Percentiles rank a stretch among this genome's conserved stretches.
phyloP scores from a whole-genome alignment of 2,113 vertebrate genomes.

The Bufo bufo region DNA sequence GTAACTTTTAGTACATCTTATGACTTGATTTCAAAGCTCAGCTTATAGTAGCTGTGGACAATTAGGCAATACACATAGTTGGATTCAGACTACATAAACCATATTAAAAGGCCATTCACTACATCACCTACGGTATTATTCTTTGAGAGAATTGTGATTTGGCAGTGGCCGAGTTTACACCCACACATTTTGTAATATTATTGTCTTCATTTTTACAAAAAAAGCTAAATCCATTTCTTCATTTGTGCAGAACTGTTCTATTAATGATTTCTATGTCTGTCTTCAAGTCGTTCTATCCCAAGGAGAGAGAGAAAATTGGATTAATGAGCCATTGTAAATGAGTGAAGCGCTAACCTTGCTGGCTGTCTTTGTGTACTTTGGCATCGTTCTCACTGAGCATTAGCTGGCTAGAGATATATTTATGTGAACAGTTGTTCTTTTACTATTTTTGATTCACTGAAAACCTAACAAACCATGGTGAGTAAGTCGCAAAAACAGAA shows the following conservation, averaged over 20 bases:
- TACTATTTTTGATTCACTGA: slow-evolving; percentile 50
- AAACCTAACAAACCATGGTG: slow-evolving; percentile 51
- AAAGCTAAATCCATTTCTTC: neutral
- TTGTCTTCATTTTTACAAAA: neutral
- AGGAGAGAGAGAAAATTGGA: slow-evolving; percentile 63
- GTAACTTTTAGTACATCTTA: too few relatives aligned
- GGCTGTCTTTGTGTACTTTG: slow-evolving; percentile 21
- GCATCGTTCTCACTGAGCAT: slow-evolving; percentile 35
- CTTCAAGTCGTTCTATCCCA: slow-evolving; percentile 10
- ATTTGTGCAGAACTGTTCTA: neutral
- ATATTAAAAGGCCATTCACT: neutral
- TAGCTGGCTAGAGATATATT: slow-evolving; percentile 27
- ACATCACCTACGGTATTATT: neutral
- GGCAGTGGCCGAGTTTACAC: neutral
- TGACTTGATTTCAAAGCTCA: too few relatives aligned
- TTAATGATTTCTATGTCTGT: neutral
- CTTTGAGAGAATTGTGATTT: neutral
- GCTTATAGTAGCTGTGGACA: too few relatives aligned
- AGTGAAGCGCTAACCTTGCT: slow-evolving; percentile 57
- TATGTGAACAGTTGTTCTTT: slow-evolving; percentile 54
- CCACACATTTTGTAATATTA: neutral
- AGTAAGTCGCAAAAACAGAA: slow-evolving; percentile 48
- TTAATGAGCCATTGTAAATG: slow-evolving; percentile 64
- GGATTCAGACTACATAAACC: neutral
- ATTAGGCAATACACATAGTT: neutral